These are phyloP conservation scores for Drosophila ustulata DNA, from an alignment of 2,888 invertebrate genomes.

Conservation along the genomic window DNA sequence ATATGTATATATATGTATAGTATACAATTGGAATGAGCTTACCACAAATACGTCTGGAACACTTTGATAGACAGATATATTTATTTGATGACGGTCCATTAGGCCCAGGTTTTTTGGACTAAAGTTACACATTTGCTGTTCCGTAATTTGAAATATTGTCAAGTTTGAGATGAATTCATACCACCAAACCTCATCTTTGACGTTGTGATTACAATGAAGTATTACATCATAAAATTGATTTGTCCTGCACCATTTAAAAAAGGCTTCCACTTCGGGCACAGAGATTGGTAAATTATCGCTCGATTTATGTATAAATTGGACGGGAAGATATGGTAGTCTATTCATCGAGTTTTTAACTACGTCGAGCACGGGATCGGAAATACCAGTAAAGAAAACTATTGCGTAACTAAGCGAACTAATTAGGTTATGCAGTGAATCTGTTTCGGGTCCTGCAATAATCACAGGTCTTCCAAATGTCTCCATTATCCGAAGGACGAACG, in stretches of 20 bases:
- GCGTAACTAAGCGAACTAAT: neutral
- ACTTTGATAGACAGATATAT: neutral
- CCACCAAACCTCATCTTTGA: slow-evolving; percentile 14
- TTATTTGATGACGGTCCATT: neutral
- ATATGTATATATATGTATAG: neutral
- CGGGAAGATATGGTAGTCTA: neutral
- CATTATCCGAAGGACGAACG: slow-evolving; percentile 11
- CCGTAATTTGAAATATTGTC: neutral
- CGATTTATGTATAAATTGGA: slow-evolving; percentile 11
- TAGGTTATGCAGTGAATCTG: neutral
- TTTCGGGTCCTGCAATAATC: slow-evolving; percentile 12
- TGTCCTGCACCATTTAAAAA: slow-evolving; percentile 25
- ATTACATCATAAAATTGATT: neutral
- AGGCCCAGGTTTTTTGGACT: accelerated
- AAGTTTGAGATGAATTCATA: neutral
- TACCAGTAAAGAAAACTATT: neutral
- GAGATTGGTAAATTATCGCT: accelerated
- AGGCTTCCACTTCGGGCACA: neutral
- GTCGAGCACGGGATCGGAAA: neutral
- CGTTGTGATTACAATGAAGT: neutral
- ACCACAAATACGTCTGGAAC: slow-evolving; percentile 17
- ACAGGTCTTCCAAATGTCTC: slow-evolving; percentile 21
- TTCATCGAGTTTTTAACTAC: neutral
- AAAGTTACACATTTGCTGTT: neutral
- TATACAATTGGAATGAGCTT: neutral